Evolutionary conservation across 2,113 vertebrate genomes (phyloP), one percentile per base, ranked within the genome.

Genomic region (Pseudolaguvia tuberculata): DNA sequence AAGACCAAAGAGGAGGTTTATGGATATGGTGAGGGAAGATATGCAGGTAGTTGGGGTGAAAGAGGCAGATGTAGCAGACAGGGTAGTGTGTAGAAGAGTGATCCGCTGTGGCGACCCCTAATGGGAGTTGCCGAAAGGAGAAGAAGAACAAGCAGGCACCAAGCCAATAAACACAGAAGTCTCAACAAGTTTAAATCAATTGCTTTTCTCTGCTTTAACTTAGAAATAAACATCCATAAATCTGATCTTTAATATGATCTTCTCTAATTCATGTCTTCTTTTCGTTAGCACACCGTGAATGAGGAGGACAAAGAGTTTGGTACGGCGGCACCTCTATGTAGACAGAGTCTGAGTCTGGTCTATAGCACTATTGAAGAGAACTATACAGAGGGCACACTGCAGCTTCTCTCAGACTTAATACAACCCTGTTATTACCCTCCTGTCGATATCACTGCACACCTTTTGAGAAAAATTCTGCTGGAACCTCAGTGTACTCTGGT

Each of bases 401-500:
- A 96, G 83, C 93, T 96, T 78, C 85, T 99, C 58, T 94, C 88
- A 0, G 93, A 97, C 68, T 93, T 98, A 3, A 85, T 96, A 45
- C 93, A 93, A 74, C 83, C 81, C 51, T 88, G 90, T 70, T 91
- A 90, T 80, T 87, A 83, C 71, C 95, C 94, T 0, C 93, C 95
- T 48, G 87, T 75, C 75, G 90, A 94, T 45, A 91, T 94, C 69
- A 86, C 90, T 29, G 79, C 73, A 45, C 88, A 96, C 82, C 88
- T 98, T 53, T 84, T 98, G 75, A 87, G 73, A 52, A 84, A 88
- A 52, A 91, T 96, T 80, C 88, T 99, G 66, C 88, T 96, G 47
- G 86, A 88, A 72, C 80, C 82, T 0, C 86, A 91, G 0, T 83
- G 88, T 78, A 69, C 82, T 7, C 52, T 73, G 51, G 87, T 91